Evolutionary conservation across 2,113 vertebrate species (phyloP), one percentile per base, ranked within the genome.

Genomic region (Bufo bufo): DNA sequence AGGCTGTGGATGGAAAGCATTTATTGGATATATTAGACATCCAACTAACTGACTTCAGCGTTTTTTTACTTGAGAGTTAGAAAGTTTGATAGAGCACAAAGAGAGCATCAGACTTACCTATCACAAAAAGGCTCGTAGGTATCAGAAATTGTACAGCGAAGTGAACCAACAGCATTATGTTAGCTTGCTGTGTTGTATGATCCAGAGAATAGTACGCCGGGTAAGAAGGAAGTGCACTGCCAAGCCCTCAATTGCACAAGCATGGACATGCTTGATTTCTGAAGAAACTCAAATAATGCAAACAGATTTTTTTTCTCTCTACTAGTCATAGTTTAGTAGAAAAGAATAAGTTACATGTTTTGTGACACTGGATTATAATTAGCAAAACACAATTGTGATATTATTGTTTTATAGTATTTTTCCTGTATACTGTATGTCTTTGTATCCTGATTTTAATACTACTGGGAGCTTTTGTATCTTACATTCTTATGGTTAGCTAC

Each of bases 221-320:
- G 59, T 59, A 16, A 71, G 19, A 66, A 66, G 61, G 75, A 87
- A 79, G 49, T 71, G 13, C n/a, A 81, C n/a, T 71, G 63, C 61
- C 77, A 69, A 80, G 85, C 85, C 85, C 85, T 7, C 16, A 9
- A 8, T 7, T 75, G 8, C 47, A 79, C 85, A 79, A 56, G 85
- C 23, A 54, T 66, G 77, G 74, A 58, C 85, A 58, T 10, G 77
- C 49, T 47, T 20, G 56, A 75, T 75, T 14, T 72, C 66, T 69
- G 0, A 72, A 72, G 23, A 45, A 16, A 45, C 33, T 74, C 33
- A 8, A 6, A 75, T 2, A 47, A 2, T 19, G 17, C 1, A 14
- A 3, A 16, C 8, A 74, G 16, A 9, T 74, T 49, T 19, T 74
- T 74, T 33, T 33, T 33, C 33, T 2, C 71, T 74, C 2, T 19